Evolutionary conservation across 1,140 invertebrate species (phyloP), one percentile per base, ranked within the genome.

Genomic region (Papilio machaon): DNA sequence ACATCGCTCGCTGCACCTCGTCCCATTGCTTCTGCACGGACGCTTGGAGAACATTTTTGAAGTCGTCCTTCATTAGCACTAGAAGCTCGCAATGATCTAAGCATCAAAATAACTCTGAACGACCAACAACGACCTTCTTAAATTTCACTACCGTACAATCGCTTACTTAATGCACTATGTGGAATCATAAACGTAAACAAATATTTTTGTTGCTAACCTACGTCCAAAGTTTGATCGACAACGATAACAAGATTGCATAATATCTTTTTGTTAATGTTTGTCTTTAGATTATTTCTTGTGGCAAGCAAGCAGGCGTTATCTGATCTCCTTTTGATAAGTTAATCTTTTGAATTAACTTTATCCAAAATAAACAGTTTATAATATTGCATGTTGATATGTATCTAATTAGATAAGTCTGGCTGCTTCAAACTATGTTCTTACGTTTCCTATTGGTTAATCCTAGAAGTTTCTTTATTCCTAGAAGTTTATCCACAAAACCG

Each of bases 21-120:
- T 96, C 95, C 96, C 96, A 97, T 83, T 96, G 95, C 75, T 95
- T 94, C 84, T 95, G 91, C 2, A 97, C 93, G 10, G 93, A 93
- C 5, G 89, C 87, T 86, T 95, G 95, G 19, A 97, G 90, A n/a
- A 96, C 91, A 78, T 91, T 92, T 81, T 96, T 95, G 83, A 97
- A 97, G 86, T 96, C 95, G 58, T 94, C 91, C 80, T 92, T 94
- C 87, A 94, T 91, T 52, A 96, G 85, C 17, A 91, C 90, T 15
- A 96, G 83, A 17, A 96, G 87, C 88, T 96, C 96, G 75, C 95
- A 94, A 8, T 94, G 87, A 77, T 94, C 96, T 96, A 87, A 17
- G 35, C 35, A 19, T 38, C 5, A 78, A 77, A 73, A 70, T 35
- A 17, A 35, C 9, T 35, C 70, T 38, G 15, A 30, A 43, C 43